phyloP scores from a whole-genome alignment of 2,113 vertebrate genomes.

The Neoarius graeffei region DNA sequence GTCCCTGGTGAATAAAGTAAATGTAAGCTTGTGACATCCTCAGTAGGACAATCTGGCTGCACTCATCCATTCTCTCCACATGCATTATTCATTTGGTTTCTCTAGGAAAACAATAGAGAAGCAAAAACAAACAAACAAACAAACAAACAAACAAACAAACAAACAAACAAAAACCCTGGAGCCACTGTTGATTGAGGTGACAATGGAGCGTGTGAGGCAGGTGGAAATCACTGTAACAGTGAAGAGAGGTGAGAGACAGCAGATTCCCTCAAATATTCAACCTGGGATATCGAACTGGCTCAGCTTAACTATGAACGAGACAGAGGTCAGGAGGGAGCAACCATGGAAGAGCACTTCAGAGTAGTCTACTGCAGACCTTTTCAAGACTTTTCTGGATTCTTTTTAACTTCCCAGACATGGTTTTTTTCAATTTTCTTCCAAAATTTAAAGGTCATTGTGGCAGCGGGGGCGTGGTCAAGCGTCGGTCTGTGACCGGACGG shows the following conservation, averaged over 20 bases:
- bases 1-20: constrained; percentile 30
- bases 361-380: neutral
- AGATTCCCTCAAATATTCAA: constrained; percentile 10
- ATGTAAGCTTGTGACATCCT: constrained; percentile 42
- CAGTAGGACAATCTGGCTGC: constrained; percentile 45
- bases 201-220: neutral
- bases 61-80: constrained; percentile 39
- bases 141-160: constrained; percentile 1
- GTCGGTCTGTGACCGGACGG: no score
- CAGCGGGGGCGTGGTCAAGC: no score
- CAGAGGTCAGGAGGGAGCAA: neutral
- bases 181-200: neutral
- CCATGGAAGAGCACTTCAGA: neutral
- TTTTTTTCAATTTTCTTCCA: neutral
- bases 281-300: neutral
- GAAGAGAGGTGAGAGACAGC: neutral
- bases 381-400: neutral
- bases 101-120: constrained; percentile 26
- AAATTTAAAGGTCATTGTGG: neutral
- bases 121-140: neutral
- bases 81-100: constrained; percentile 63
- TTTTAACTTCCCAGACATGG: neutral
- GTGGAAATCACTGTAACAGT: neutral
- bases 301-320: neutral
- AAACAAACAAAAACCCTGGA: constrained; percentile 14